These are phyloP conservation scores for Tangara arthus DNA, from an alignment of 2,797 vertebrate genomes.

Conservation along the genomic window DNA sequence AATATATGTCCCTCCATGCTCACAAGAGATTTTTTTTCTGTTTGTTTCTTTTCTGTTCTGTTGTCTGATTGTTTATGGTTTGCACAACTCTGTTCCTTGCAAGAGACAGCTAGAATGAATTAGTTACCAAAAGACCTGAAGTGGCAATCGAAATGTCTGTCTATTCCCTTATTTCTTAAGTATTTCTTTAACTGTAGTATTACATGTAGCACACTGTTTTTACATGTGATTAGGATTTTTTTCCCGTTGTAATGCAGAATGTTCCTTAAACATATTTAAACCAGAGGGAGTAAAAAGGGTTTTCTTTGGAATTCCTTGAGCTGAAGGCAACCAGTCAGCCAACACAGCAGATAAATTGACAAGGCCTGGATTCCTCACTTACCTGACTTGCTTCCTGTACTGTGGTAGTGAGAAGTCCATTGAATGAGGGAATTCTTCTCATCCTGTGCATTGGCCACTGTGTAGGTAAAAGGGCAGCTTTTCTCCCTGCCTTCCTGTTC, in stretches of 20 bases:
- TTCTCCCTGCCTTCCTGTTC: neutral
- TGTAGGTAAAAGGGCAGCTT: neutral
- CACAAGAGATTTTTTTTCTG: neutral
- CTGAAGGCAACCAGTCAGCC: constrained; percentile 17
- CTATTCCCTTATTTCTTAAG: neutral
- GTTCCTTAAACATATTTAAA: constrained; percentile 7
- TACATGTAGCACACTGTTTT: neutral
- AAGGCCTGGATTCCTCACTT: neutral
- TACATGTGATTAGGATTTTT: neutral
- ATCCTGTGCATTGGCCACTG: neutral
- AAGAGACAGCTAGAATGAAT: neutral
- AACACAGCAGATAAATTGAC: neutral
- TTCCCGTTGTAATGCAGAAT: neutral
- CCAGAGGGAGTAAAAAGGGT: neutral
- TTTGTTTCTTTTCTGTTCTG: neutral
- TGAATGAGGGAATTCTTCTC: neutral
- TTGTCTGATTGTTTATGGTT: neutral
- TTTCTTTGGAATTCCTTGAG: constrained; percentile 16
- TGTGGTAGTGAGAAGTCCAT: neutral
- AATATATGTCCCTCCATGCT: neutral
- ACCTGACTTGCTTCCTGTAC: neutral
- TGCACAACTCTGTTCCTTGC: neutral
- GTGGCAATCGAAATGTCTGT: neutral
- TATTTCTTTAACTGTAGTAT: neutral
- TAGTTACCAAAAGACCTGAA: neutral